These are phyloP conservation scores for Chrysocyon brachyurus DNA, from an alignment of 2,797 vertebrate genomes.

Conservation along the genomic window DNA sequence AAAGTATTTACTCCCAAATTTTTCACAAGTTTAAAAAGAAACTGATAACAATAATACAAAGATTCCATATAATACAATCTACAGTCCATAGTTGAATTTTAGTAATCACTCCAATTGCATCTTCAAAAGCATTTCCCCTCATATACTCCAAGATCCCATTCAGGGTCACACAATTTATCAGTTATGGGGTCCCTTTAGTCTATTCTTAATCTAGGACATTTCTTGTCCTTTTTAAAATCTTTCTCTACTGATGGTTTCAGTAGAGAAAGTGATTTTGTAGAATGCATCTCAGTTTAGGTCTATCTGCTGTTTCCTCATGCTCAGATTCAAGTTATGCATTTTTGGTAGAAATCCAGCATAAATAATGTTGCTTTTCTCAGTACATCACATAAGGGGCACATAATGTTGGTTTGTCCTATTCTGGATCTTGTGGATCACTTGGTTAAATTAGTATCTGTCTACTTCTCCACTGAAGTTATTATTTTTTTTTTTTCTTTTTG, in stretches of 20 bases:
- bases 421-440: background rate
- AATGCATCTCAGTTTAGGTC: background rate
- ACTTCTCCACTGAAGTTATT: background rate
- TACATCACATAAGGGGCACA: too few species aligned
- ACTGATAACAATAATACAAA: background rate
- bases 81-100: background rate
- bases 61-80: background rate
- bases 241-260: background rate
- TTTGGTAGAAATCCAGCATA: background rate
- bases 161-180: background rate
- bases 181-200: background rate
- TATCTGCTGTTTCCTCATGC: background rate
- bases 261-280: background rate
- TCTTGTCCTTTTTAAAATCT: background rate
- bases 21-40: background rate
- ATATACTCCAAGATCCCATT: background rate
- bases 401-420: background rate
- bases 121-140: background rate
- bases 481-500: background rate
- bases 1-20: background rate
- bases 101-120: background rate
- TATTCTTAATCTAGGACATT: background rate
- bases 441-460: background rate
- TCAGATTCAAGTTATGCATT: background rate
- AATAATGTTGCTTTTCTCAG: background rate